Evolutionary conservation across 2,888 invertebrate genomes (phyloP).

Genomic region (Mycalesis mineus): DNA sequence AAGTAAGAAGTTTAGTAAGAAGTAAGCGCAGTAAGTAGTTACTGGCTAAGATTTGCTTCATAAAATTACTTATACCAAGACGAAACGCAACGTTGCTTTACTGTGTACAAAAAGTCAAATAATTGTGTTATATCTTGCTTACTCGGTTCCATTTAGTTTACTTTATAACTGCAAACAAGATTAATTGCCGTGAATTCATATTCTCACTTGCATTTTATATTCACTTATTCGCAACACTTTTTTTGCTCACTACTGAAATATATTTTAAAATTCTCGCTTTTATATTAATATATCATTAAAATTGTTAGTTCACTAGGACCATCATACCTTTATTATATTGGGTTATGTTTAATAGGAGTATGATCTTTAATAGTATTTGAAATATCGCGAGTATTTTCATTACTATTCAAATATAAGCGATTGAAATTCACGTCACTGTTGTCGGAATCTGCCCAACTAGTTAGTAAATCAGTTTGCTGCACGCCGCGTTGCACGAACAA

Average conservation of each 20-base stretch:
- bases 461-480: too few species aligned
- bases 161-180: constrained; percentile 3
- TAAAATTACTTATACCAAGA: neutral
- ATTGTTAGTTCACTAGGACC: too few species aligned
- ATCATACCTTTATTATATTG: too few species aligned
- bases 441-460: too few species aligned
- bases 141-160: neutral
- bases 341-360: too few species aligned
- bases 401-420: too few species aligned
- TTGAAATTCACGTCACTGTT: too few species aligned
- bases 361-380: too few species aligned
- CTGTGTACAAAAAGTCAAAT: neutral
- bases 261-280: neutral
- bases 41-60: neutral
- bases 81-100: neutral
- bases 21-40: neutral
- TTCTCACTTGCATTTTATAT: neutral
- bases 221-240: neutral
- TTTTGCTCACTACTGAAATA: neutral
- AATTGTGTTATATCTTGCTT: constrained; percentile 3
- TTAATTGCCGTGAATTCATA: neutral
- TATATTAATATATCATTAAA: neutral
- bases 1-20: neutral
- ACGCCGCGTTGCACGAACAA: too few species aligned
- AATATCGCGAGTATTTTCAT: too few species aligned